Conservation (phyloP, 2,888 invertebrate species). For the Endotricha flammealis region DNA sequence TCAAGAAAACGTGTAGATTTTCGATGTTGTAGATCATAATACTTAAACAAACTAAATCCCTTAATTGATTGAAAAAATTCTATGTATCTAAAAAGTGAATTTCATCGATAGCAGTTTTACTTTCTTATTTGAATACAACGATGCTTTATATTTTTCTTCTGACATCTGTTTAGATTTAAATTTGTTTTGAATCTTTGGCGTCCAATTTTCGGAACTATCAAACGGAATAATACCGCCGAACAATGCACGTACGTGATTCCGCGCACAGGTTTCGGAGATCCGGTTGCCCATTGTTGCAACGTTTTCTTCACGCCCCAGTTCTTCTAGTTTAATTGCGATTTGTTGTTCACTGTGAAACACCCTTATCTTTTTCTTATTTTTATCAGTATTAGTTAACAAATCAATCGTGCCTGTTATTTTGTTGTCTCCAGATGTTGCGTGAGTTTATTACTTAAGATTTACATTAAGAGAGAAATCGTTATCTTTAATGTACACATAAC, state of each 20-base stretch:
- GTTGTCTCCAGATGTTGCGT: too few species aligned
- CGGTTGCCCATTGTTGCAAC: conserved; percentile 45
- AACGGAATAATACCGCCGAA: neutral
- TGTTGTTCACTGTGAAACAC: conserved; percentile 34
- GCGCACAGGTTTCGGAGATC: conserved; percentile 43
- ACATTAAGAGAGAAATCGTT: too few species aligned
- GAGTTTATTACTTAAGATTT: too few species aligned
- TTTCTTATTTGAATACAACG: too few species aligned
- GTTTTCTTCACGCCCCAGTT: conserved; percentile 64
- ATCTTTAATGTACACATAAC: too few species aligned
- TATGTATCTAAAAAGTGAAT: too few species aligned
- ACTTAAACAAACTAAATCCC: too few species aligned
- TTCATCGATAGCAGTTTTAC: too few species aligned
- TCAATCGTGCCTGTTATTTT: too few species aligned
- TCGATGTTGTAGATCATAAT: too few species aligned
- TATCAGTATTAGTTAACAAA: conserved; percentile 12
- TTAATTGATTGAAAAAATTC: too few species aligned
- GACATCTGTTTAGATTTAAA: neutral
- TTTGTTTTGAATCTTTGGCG: neutral
- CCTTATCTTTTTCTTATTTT: conserved; percentile 22
- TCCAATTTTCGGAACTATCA: conserved; percentile 1
- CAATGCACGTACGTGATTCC: conserved; percentile 13
- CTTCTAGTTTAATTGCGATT: conserved; percentile 49
- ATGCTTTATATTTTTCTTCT: neutral
- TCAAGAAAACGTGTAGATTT: too few species aligned